These are phyloP conservation scores for Lutraria rhynchaena DNA, from an alignment of 1,140 invertebrate species.

Conservation along the genomic window DNA sequence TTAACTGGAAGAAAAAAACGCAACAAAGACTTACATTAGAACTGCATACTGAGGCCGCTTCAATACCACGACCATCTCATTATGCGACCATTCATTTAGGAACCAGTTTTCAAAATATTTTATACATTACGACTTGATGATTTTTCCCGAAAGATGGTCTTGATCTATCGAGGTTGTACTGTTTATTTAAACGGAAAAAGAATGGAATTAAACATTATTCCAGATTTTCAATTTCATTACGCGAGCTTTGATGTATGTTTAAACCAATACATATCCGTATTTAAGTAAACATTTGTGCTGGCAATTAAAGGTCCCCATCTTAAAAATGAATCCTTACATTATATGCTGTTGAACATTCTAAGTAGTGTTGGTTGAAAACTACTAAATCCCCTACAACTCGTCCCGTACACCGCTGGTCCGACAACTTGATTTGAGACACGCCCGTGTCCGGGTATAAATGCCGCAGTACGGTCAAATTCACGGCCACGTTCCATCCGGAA, in stretches of 20 bases:
- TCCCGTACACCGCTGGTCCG: slow-evolving; percentile 52
- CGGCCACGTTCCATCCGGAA: slow-evolving; percentile 34
- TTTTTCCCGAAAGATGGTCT: too few relatives aligned
- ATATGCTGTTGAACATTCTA: slow-evolving; percentile 38
- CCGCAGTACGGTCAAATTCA: slow-evolving; percentile 39
- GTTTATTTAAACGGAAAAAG: too few relatives aligned
- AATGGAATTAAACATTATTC: too few relatives aligned
- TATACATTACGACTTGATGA: too few relatives aligned
- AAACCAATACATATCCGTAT: neutral
- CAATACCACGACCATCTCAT: too few relatives aligned
- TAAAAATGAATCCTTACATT: slow-evolving; percentile 30
- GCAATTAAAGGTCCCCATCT: too few relatives aligned
- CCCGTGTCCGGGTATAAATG: slow-evolving; percentile 39
- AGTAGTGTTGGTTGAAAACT: slow-evolving; percentile 47
- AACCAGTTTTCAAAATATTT: too few relatives aligned
- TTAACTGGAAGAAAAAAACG: slow-evolving; percentile 29
- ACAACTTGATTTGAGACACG: slow-evolving; percentile 53
- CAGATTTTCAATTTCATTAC: too few relatives aligned
- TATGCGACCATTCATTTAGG: too few relatives aligned
- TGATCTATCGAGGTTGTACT: too few relatives aligned
- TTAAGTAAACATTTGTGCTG: neutral
- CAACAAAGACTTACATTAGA: too few relatives aligned
- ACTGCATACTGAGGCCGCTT: too few relatives aligned
- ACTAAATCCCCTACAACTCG: slow-evolving; percentile 37
- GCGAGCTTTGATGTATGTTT: neutral